A percentile compares a stretch with the other conserved stretches of the same genome.
These are phyloP conservation scores for Malurus melanocephalus DNA, from an alignment of 2,113 vertebrate genomes.

Conservation along the genomic window DNA sequence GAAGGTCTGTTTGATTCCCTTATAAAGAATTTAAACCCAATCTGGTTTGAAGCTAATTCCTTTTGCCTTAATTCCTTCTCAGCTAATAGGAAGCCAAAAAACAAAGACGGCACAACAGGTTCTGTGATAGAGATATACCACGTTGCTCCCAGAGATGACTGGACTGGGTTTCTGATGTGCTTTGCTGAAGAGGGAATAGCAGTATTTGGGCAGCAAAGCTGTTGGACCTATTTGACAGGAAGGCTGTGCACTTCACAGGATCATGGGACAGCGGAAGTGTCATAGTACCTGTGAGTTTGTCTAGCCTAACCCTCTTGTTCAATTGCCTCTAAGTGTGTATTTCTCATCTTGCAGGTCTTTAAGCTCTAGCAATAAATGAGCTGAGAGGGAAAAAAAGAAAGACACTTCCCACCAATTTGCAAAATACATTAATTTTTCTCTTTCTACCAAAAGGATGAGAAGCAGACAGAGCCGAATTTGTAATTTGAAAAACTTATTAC, in stretches of 20 bases:
- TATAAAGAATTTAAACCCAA: constrained; percentile 34
- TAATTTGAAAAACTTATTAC: constrained; percentile 35
- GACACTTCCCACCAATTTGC: neutral
- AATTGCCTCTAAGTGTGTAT: neutral
- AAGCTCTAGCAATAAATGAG: neutral
- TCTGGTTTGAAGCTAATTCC: constrained; percentile 39
- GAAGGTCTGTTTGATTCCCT: constrained; percentile 17
- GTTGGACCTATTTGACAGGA: neutral
- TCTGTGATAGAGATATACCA: neutral
- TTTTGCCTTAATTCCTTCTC: constrained; percentile 19
- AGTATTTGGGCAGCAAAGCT: constrained; percentile 5
- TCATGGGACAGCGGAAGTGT: neutral
- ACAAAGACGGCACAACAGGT: neutral
- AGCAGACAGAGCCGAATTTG: neutral
- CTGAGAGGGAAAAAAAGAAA: neutral
- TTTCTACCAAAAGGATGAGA: constrained; percentile 27
- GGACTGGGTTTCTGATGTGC: neutral
- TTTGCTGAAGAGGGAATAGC: neutral
- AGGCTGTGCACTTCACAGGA: neutral
- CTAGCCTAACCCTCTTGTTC: neutral
- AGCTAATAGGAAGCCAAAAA: neutral
- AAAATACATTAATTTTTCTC: constrained; percentile 11
- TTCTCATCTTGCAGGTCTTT: neutral
- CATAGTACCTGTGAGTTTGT: neutral
- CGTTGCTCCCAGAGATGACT: neutral